Evolutionary conservation across 2,888 invertebrate species (phyloP), one percentile per base, ranked within the genome.

Genomic region (Dermolepida albohirtum): DNA sequence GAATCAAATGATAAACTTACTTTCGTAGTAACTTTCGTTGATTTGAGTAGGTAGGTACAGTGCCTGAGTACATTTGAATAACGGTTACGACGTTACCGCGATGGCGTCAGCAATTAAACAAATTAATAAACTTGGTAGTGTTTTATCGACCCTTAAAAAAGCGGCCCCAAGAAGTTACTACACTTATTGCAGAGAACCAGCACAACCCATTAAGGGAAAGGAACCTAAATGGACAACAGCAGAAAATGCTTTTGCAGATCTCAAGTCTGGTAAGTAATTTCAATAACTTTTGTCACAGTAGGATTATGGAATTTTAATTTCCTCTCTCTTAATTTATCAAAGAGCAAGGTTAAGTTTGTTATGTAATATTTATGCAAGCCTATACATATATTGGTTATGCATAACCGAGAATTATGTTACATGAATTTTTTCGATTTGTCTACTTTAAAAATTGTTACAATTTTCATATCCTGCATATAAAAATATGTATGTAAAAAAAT

Each of bases 141-240:
- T 77, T 66, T 73, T 80, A 66, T 74, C 75, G 34, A 77, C 79
- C 29, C 73, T 79, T 55, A 71, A 70, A 29, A 74, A 74, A 40
- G 51, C 78, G 16, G 70, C 79, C 68, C 84, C 86, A 65, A 87
- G 89, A 77, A 88, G 81, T 66, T 94, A 89, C 83, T 93, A 90
- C 80, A 90, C 94, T 0, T 94, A 95, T 78, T 89, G 90, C 17
- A 90, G 90, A 72, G 94, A 95, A 81, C 89, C 95, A 49, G 88
- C 94, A 43, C 93, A 94, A 84, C 93, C 94, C 11, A 84, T 92
- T 74, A 87, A 90, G 34, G 87, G 90, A 72, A 89, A 89, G 71
- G 87, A 90, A 70, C 94, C 95, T 0, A 89, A 89, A 82, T 90
- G 87, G 85, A 85, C 90, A 14, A 85, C 89, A 5, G 89, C 93